Evolutionary conservation across 2,888 invertebrate species (phyloP), one percentile per base, ranked within the genome.

Genomic region (Noctua fimbriata): DNA sequence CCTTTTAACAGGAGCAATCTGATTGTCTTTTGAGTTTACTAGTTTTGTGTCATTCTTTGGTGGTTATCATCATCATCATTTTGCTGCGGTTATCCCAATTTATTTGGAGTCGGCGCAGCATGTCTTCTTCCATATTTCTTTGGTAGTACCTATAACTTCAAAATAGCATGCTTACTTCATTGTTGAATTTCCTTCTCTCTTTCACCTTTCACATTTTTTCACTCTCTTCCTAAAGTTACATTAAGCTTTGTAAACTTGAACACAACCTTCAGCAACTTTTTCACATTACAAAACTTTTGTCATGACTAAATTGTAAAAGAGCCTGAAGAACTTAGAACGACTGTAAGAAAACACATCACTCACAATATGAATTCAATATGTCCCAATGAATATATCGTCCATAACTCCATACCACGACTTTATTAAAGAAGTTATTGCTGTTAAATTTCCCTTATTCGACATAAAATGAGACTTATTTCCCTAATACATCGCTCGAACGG

Each of bases 391-490:
- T 86, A 87, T 89, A 86, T 85, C 85, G 85, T 85, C 67, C 82
- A 87, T 89, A 88, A 90, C 89, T 87, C 82, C 78, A 76, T 73
- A 78, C 86, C 85, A 79, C 66, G 78, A 87, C 84, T 90, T 89
- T 86, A 89, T 88, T 88, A 87, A 87, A 88, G 77, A 85, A 89
- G 89, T 92, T 93, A 94, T 92, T 90, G 91, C 92, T 88, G 87
- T 93, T 92, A 92, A 94, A 95, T 93, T 94, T 93, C 92, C 93
- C 92, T 86, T 71, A 87, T 90, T 85, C 79, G 85, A 91, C 92
- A 93, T 95, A 94, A 94, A 95, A 94, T 88, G 89, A 89, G 90
- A 92, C 93, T 92, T 94, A 94, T 94, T 94, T 94, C 93, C 93
- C 92, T 93, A 94, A 94, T 94, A 94, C 92, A 92, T 93, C 90